phyloP scores from a whole-genome alignment of 2,888 invertebrate species.

The Nasonovia ribisnigri region DNA sequence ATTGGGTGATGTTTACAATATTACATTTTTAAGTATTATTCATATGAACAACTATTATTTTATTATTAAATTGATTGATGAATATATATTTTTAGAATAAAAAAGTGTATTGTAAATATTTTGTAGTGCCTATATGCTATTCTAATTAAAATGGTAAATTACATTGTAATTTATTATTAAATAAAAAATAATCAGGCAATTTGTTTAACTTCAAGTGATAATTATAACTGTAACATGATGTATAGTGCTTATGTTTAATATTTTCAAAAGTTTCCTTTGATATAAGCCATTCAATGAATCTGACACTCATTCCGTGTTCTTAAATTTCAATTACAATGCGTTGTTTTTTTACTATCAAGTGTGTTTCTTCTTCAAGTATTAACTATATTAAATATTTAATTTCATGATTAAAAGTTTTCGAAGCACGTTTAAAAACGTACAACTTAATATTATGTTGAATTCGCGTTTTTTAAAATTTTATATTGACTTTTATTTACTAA shows the following conservation, averaged over 20 bases:
- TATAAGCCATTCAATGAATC: constrained; percentile 22
- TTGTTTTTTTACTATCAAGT: constrained; percentile 21
- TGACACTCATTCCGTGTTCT: constrained; percentile 44
- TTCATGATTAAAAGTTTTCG: constrained; percentile 17
- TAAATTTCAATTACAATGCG: constrained; percentile 46
- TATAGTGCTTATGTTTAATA: constrained; percentile 22
- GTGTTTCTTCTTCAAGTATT: constrained; percentile 15
- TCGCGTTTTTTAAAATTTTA: background rate
- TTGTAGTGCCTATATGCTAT: background rate
- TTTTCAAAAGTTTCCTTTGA: constrained; percentile 42
- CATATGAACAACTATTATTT: background rate
- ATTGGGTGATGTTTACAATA: too few species aligned
- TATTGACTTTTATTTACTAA: background rate
- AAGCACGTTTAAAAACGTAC: background rate
- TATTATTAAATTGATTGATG: background rate
- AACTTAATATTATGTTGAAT: background rate
- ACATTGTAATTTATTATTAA: constrained; percentile 20
- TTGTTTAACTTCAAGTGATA: constrained; percentile 22
- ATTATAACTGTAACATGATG: constrained; percentile 47
- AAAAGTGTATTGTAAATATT: background rate
- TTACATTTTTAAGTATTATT: background rate
- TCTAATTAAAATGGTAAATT: constrained; percentile 3
- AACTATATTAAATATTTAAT: constrained; percentile 51
- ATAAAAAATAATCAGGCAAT: background rate
- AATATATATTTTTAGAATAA: background rate